phyloP scores from a whole-genome alignment of 2,113 vertebrate genomes.

The Hemicordylus capensis region DNA sequence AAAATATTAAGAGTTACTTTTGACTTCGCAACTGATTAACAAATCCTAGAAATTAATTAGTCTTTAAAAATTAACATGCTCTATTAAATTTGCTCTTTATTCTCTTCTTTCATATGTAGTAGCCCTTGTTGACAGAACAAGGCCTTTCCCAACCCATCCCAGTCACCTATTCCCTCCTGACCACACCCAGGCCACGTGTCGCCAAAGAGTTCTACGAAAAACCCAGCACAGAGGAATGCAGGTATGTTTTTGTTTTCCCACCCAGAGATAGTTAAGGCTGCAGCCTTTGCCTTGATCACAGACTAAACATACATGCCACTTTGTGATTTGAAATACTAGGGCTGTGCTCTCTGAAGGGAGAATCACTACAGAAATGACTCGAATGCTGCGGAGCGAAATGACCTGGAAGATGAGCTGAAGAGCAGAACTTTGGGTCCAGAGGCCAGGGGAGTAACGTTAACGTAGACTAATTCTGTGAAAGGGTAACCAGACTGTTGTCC shows the following conservation, averaged over 20 bases:
- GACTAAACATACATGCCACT: slow-evolving; percentile 44
- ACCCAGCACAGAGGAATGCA: no score
- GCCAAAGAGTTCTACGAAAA: no score
- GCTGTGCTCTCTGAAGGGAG: slow-evolving; percentile 35
- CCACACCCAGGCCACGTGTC: no score
- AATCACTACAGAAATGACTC: slow-evolving; percentile 46
- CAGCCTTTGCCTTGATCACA: slow-evolving; percentile 10
- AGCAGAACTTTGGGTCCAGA: not conserved
- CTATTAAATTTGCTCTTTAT: no score
- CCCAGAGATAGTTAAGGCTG: not conserved
- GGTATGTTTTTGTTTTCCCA: no score
- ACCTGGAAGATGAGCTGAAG: not conserved
- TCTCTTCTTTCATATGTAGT: no score
- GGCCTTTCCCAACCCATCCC: no score
- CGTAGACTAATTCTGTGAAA: not conserved
- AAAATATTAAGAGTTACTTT: no score
- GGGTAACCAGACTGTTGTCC: not conserved
- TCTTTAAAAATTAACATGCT: not conserved
- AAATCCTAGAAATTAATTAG: not conserved
- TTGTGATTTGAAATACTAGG: slow-evolving; percentile 42
- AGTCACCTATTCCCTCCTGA: no score
- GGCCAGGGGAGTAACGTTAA: not conserved
- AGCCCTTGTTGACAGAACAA: no score
- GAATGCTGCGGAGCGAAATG: slow-evolving; percentile 30
- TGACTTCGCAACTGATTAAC: not conserved